These are phyloP conservation scores for Drosophila insularis DNA, from an alignment of 1,140 invertebrate species.

Conservation along the genomic window DNA sequence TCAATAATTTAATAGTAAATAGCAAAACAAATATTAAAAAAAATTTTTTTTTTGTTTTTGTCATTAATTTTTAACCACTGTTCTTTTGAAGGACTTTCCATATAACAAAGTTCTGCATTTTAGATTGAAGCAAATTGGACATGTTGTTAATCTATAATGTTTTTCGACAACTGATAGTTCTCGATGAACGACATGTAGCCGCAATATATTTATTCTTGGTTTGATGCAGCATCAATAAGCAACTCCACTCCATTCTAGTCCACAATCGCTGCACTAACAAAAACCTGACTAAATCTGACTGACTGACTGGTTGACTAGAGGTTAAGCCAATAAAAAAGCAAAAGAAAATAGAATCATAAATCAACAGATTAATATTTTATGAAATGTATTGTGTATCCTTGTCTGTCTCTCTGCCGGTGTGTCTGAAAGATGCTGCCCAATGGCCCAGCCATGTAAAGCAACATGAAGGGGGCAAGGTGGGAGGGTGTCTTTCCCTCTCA, in stretches of 20 bases:
- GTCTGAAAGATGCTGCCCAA: conserved; percentile 43
- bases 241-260: conserved; percentile 25
- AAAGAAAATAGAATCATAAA: conserved; percentile 79
- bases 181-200: background rate
- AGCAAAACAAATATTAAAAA: too few species aligned
- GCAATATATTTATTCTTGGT: conserved; percentile 42
- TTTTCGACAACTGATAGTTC: background rate
- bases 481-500: conserved; percentile 26
- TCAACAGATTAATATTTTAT: conserved; percentile 81
- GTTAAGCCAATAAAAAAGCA: conserved; percentile 68
- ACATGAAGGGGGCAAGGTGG: conserved; percentile 8
- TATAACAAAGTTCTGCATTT: background rate
- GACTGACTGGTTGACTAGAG: conserved; percentile 13
- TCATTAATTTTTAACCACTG: too few species aligned
- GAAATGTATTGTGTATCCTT: conserved; percentile 67
- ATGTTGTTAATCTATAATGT: background rate
- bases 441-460: conserved; percentile 22
- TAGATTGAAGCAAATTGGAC: background rate
- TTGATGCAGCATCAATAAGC: conserved; percentile 25
- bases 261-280: conserved; percentile 47
- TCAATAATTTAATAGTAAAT: too few species aligned
- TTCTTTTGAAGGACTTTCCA: background rate
- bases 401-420: conserved; percentile 21
- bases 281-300: background rate
- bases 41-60: too few species aligned